Conservation (phyloP, 1,140 invertebrate genomes). For the Adelges cooleyi region DNA sequence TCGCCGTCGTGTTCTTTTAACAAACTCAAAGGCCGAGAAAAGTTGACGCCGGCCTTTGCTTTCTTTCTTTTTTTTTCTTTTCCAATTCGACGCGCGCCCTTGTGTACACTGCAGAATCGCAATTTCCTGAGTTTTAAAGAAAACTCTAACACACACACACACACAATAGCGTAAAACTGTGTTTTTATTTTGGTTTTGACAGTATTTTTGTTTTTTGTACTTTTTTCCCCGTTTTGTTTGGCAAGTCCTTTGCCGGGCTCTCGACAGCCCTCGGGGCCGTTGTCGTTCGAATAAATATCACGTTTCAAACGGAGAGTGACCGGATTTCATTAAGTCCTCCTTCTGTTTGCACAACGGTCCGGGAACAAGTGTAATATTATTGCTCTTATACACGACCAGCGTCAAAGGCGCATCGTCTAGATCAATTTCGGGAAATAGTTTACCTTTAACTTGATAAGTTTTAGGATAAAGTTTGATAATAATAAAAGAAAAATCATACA, state of each 20-base stretch:
- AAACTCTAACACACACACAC: neutral
- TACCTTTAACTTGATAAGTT: no score
- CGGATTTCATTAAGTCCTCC: constrained; percentile 19
- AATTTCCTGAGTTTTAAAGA: constrained; percentile 6
- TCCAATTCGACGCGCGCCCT: neutral
- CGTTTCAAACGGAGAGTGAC: constrained; percentile 16
- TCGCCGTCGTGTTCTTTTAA: no score
- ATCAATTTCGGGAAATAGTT: no score
- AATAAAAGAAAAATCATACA: no score
- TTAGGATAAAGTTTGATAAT: no score
- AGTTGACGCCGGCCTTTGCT: no score
- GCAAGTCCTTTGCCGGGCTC: no score
- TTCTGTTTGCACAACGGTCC: neutral
- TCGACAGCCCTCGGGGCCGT: neutral
- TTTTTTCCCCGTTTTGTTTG: no score
- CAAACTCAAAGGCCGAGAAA: no score
- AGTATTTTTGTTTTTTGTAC: neutral
- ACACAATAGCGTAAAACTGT: neutral
- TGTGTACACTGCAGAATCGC: neutral
- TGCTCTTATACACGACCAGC: neutral
- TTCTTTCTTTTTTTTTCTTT: neutral
- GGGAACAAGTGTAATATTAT: neutral
- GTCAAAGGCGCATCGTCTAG: no score
- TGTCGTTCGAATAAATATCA: neutral
- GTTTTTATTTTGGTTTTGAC: constrained; percentile 10